phyloP scores from a whole-genome alignment of 2,888 invertebrate species.

The Sisyra nigra region DNA sequence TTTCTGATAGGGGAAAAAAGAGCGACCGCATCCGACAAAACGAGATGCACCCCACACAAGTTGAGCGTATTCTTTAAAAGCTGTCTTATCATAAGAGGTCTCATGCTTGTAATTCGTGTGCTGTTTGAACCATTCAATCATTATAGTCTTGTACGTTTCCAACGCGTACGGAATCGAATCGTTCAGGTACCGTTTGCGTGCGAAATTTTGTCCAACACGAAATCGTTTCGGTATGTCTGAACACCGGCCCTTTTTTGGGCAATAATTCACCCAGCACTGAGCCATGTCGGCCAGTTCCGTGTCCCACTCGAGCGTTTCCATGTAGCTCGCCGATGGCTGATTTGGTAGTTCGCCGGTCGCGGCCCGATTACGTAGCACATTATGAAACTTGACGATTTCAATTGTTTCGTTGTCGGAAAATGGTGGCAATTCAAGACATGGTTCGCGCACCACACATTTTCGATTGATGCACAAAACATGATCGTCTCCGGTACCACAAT shows the following conservation, averaged over 20 bases:
- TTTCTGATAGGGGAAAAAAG: too few relatives aligned
- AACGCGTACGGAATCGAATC: too few relatives aligned
- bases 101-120: slow-evolving; percentile 16
- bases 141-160: slow-evolving; percentile 29
- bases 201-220: slow-evolving; percentile 31
- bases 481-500: neutral
- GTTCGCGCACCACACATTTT: neutral
- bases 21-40: neutral
- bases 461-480: neutral
- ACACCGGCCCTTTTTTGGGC: slow-evolving; percentile 33
- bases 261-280: slow-evolving; percentile 32
- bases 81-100: neutral
- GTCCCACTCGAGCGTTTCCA: slow-evolving; percentile 37
- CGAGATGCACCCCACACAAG: neutral
- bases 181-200: slow-evolving; percentile 22
- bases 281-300: slow-evolving; percentile 31
- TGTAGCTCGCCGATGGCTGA: slow-evolving; percentile 32
- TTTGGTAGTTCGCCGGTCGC: slow-evolving; percentile 32
- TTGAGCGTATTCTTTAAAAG: neutral
- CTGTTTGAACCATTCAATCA: slow-evolving; percentile 27
- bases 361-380: slow-evolving; percentile 31
- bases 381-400: slow-evolving; percentile 19
- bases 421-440: neutral
- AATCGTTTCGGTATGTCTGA: slow-evolving; percentile 33
- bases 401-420: neutral